Percentiles rank a stretch among this genome's conserved stretches.
Conservation (phyloP, 2,113 vertebrate genomes). For the Origma solitaria region DNA sequence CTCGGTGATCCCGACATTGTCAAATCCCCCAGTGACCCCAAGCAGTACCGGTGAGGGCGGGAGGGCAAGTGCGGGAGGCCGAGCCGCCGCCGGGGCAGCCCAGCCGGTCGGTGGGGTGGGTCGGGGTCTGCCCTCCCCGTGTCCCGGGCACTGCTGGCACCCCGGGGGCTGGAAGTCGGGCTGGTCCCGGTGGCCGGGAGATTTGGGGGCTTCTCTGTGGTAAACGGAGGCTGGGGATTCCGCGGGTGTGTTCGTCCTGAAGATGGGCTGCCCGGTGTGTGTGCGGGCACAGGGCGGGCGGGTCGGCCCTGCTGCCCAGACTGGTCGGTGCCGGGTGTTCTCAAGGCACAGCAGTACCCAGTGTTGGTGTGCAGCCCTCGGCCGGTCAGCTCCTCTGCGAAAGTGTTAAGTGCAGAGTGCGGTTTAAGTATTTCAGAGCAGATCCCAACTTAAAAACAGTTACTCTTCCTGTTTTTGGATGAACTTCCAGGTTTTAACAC, state of each 20-base stretch:
- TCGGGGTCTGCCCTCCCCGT: background rate
- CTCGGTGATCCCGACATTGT: constrained; percentile 81
- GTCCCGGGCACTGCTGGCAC: background rate
- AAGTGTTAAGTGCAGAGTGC: accelerated
- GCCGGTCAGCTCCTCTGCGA: accelerated
- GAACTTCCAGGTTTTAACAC: background rate
- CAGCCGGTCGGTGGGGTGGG: background rate
- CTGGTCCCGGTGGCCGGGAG: accelerated
- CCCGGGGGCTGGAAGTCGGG: background rate
- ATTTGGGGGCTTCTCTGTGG: accelerated
- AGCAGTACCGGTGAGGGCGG: constrained; percentile 86
- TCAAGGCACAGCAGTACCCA: accelerated
- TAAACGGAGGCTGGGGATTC: accelerated
- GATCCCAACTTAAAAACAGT: background rate
- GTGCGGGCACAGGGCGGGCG: background rate
- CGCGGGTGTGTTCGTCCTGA: accelerated
- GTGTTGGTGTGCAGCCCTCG: accelerated
- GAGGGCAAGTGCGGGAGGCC: background rate
- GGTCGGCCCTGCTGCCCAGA: background rate
- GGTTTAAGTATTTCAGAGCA: background rate
- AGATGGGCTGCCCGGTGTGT: accelerated
- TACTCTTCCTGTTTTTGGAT: background rate
- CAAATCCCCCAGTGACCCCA: constrained; percentile 93
- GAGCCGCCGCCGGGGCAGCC: background rate
- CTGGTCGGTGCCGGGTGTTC: background rate